Base-by-base conservation (phyloP, 2,113 vertebrate species). In the Chaenogobius annularis region DNA sequence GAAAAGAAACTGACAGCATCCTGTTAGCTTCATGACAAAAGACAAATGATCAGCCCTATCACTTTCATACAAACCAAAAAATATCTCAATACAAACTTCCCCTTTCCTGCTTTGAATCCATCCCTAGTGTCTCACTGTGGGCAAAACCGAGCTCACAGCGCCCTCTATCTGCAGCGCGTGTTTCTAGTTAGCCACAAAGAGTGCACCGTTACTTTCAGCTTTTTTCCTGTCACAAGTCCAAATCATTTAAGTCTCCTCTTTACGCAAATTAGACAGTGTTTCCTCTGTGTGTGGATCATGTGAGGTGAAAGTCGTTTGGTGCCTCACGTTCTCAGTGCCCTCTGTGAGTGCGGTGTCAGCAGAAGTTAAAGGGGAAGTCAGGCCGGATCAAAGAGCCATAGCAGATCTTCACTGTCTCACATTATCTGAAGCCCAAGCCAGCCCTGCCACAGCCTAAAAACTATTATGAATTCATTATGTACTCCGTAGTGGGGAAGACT, bases 91-190 rank as follows among this genome's bases (percentile, higher is more conserved):
- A 58, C 77, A 43, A 84, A 81, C 74, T 77, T 78, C 31, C 58
- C 73, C 73, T 69, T 74, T 76, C 55, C 68, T 77, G 47, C 74
- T 88, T 85, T 82, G 79, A 84, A 89, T 79, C 67, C 47, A 59
- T 37, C 10, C 8, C 44, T 68, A 59, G 70, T 31, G 70, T 72
- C 84, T 87, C 83, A 54, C 69, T 66, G 78, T 58, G 73, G 47
- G 74, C 52, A 76, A 80, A 85, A 71, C 61, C 68, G 40, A 73
- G 90, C 79, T 72, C 79, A 92, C 72, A 91, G 83, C 79, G 81
- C 91, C 92, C 90, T 87, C 92, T 93, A 88, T 67, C 68, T 88
- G 85, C 79, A 75, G 59, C 15, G n/a, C 64, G 61, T 81, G 73
- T 22, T 50, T 67, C 72, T 54, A 75, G 71, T 35, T 55, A 69